Conservation (phyloP, 2,113 vertebrate species). For the Phyllopteryx taeniolatus region DNA sequence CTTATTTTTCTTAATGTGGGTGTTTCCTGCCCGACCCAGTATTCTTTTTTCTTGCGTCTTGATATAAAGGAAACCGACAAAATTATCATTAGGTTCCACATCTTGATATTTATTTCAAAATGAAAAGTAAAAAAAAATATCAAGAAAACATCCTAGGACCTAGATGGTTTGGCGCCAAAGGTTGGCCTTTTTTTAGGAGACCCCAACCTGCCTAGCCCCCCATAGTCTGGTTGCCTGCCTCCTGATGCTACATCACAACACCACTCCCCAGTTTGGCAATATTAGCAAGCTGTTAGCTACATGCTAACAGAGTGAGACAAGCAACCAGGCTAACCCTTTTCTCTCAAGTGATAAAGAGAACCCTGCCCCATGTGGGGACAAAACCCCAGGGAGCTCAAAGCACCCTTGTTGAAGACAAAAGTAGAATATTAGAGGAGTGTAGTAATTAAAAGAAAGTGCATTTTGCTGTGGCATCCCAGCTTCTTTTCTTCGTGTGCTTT, state of each 20-base stretch:
- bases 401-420: constrained; percentile 62
- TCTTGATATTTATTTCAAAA: constrained; percentile 75
- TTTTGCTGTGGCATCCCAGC: constrained; percentile 65
- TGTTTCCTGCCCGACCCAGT: not conserved
- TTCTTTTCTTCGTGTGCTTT: constrained; percentile 52
- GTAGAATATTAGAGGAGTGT: constrained; percentile 61
- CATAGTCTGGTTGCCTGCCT: constrained; percentile 55
- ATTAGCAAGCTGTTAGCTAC: constrained; percentile 47
- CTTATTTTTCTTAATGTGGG: not conserved
- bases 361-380: constrained; percentile 31
- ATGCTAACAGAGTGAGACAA: constrained; percentile 54
- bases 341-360: constrained; percentile 29
- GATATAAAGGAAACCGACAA: constrained; percentile 25
- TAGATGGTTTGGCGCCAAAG: constrained; percentile 52
- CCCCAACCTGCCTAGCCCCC: not conserved
- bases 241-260: constrained; percentile 46
- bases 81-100: constrained; percentile 36
- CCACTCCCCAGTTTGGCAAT: constrained; percentile 64
- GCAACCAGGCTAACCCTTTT: constrained; percentile 48
- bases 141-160: constrained; percentile 59
- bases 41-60: not conserved
- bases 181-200: constrained; percentile 21
- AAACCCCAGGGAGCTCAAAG: constrained; percentile 53
- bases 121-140: constrained; percentile 70
- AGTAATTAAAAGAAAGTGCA: constrained; percentile 70